Conservation (phyloP, 1,140 invertebrate species). For the Ips nitidus region DNA sequence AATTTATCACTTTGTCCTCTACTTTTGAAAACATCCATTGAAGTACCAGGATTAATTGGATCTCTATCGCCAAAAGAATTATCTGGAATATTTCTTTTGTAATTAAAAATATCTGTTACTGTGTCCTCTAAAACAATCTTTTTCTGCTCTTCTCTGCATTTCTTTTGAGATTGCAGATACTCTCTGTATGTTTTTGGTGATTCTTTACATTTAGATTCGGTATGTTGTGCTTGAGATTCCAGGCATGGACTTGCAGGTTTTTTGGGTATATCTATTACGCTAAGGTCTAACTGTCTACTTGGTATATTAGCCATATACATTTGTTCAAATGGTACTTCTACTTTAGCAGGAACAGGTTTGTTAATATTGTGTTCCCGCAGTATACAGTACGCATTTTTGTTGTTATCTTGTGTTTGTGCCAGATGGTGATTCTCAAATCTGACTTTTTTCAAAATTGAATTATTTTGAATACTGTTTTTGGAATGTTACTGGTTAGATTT, state of each 20-base stretch:
- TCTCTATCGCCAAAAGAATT: no score
- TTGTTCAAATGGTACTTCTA: slow-evolving; percentile 41
- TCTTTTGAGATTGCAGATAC: slow-evolving; percentile 36
- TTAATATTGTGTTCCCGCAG: slow-evolving; percentile 1
- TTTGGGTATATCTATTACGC: slow-evolving; percentile 44
- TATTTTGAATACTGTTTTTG: slow-evolving; percentile 3
- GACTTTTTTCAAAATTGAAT: slow-evolving; percentile 39
- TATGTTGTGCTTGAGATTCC: no score
- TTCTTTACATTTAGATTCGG: no score
- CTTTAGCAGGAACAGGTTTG: background rate
- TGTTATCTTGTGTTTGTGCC: slow-evolving; percentile 21
- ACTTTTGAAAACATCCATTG: no score
- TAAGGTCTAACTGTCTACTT: slow-evolving; percentile 48
- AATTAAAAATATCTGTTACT: slow-evolving; percentile 43
- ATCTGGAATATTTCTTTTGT: slow-evolving; percentile 23
- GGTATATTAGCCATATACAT: slow-evolving; percentile 50
- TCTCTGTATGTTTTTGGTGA: slow-evolving; percentile 36
- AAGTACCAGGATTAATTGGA: no score
- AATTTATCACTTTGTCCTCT: no score
- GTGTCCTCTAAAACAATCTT: slow-evolving; percentile 34
- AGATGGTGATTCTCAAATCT: slow-evolving; percentile 39
- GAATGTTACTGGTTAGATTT: slow-evolving; percentile 2
- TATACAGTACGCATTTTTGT: slow-evolving; percentile 14
- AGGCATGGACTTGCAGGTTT: background rate
- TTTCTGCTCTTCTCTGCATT: background rate